Percentiles rank a stretch among this genome's conserved stretches.
Conservation (phyloP, 1,140 invertebrate genomes). For the Centruroides sculpturatus region DNA sequence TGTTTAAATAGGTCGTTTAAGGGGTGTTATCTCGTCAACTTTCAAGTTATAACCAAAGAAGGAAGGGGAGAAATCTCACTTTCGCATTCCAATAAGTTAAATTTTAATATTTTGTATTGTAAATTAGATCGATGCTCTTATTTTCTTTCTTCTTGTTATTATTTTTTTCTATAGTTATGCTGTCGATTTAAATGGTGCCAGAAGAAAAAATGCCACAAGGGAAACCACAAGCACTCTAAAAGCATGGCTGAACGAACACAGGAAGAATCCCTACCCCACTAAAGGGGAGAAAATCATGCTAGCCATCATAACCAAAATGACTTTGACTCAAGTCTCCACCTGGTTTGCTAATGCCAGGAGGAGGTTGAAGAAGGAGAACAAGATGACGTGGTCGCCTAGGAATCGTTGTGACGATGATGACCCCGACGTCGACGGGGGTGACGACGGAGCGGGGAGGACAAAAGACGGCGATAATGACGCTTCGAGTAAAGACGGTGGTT, state of each 20-base stretch:
- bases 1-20: too few species aligned
- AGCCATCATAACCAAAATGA: slow-evolving; percentile 44
- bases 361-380: slow-evolving; percentile 44
- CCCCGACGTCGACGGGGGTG: slow-evolving; percentile 15
- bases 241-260: slow-evolving; percentile 79
- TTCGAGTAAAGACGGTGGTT: slow-evolving; percentile 3
- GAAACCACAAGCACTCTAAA: slow-evolving; percentile 95
- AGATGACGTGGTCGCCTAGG: slow-evolving; percentile 41
- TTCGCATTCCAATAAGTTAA: too few species aligned
- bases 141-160: too few species aligned
- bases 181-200: slow-evolving; percentile 76
- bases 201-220: slow-evolving; percentile 86
- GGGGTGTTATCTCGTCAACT: too few species aligned
- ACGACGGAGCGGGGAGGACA: slow-evolving; percentile 7
- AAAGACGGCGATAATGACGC: slow-evolving; percentile 5
- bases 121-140: too few species aligned
- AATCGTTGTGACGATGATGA: slow-evolving; percentile 34
- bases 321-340: slow-evolving; percentile 41
- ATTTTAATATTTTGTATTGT: too few species aligned
- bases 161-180: slow-evolving; percentile 53
- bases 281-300: slow-evolving; percentile 45
- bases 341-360: slow-evolving; percentile 44
- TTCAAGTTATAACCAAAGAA: too few species aligned
- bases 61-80: too few species aligned
- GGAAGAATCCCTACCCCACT: slow-evolving; percentile 56